Evolutionary conservation across 2,888 invertebrate species (phyloP).

Genomic region (Baccha elongata): DNA sequence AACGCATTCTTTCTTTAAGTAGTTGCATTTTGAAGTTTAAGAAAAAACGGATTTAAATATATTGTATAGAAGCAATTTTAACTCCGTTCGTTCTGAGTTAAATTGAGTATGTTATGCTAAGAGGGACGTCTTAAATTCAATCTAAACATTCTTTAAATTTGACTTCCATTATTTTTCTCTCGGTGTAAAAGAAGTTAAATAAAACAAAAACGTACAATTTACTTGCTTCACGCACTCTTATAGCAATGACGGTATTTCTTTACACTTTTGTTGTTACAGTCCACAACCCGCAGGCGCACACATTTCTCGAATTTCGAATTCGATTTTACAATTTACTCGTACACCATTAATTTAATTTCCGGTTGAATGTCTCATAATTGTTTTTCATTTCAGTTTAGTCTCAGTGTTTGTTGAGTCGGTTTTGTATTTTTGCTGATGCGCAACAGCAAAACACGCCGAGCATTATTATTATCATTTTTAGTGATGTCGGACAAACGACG

Average conservation of each 20-base stretch:
- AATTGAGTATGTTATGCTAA: too few species aligned
- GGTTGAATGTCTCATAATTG: constrained; percentile 57
- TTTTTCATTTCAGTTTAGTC: constrained; percentile 31
- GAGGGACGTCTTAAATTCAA: too few species aligned
- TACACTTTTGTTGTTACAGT: not conserved
- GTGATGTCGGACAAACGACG: not conserved
- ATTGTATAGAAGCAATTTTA: too few species aligned
- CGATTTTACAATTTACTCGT: constrained; percentile 15
- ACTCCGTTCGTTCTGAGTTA: too few species aligned
- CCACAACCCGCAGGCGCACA: not conserved
- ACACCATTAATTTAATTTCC: constrained; percentile 47
- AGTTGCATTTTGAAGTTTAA: too few species aligned
- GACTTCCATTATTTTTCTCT: too few species aligned
- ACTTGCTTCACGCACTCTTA: not conserved
- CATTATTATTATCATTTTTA: too few species aligned
- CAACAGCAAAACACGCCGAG: constrained; percentile 22
- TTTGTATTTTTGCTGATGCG: constrained; percentile 14
- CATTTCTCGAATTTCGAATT: constrained; percentile 10
- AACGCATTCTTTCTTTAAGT: too few species aligned
- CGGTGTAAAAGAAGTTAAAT: too few species aligned
- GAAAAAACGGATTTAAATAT: too few species aligned
- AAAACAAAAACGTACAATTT: not conserved
- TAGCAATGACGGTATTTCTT: not conserved
- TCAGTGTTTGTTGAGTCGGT: not conserved
- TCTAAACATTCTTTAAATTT: too few species aligned